These are phyloP conservation scores for Aeoliscus strigatus DNA, from an alignment of 2,797 vertebrate species.

Conservation along the genomic window DNA sequence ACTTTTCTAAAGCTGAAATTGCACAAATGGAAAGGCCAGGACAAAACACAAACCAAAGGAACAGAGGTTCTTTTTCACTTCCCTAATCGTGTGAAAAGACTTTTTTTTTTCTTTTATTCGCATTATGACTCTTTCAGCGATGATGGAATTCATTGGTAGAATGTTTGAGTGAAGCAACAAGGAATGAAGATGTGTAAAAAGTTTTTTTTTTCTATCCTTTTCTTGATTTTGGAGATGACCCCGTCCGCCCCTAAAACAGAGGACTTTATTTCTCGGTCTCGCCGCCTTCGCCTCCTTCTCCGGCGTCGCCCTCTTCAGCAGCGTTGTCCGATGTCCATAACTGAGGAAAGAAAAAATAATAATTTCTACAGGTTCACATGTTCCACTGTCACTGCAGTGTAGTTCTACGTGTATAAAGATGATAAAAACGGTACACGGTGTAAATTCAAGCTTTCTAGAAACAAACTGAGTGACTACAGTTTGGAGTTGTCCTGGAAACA, in stretches of 20 bases:
- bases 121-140: conserved; percentile 65
- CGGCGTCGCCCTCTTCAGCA: conserved; percentile 85
- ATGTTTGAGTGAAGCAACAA: conserved; percentile 86
- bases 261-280: conserved; percentile 76
- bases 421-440: too few relatives aligned
- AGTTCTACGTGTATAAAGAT: too few relatives aligned
- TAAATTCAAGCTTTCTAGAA: too few relatives aligned
- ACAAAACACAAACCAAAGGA: conserved; percentile 83
- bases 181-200: conserved; percentile 97
- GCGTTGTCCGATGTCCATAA: conserved; percentile 95
- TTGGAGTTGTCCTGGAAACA: too few relatives aligned
- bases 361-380: too few relatives aligned
- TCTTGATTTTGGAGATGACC: conserved; percentile 47
- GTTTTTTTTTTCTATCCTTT: conserved; percentile 58
- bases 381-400: too few relatives aligned
- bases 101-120: conserved; percentile 54
- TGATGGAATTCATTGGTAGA: conserved; percentile 84
- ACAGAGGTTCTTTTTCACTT: conserved; percentile 70
- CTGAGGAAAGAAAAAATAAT: conserved; percentile 62
- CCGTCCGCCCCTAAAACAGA: conserved; percentile 53
- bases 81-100: conserved; percentile 87
- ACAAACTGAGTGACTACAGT: too few relatives aligned
- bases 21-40: conserved; percentile 88
- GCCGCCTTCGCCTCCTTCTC: conserved; percentile 73
- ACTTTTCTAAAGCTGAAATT: conserved; percentile 91